Conservation (phyloP, 2,888 invertebrate species). For the Zonitis immaculata region DNA sequence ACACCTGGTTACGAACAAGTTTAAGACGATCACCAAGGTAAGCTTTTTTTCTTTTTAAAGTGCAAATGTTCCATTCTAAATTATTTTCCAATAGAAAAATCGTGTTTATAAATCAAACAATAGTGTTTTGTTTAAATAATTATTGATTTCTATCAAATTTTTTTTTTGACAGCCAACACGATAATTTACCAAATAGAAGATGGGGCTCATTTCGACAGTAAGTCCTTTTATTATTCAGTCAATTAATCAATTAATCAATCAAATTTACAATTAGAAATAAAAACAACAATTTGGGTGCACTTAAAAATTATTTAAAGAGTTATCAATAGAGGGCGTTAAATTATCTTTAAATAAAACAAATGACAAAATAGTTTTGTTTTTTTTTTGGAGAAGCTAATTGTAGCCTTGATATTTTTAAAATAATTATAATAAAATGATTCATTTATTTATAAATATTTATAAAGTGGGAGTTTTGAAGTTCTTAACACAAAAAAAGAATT, state of each 20-base stretch:
- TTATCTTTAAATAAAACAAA: neutral
- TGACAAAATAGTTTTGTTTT: too few relatives aligned
- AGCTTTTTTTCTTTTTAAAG: slow-evolving; percentile 37
- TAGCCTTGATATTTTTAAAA: neutral
- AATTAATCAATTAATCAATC: neutral
- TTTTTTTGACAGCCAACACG: slow-evolving; percentile 54
- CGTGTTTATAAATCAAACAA: too few relatives aligned
- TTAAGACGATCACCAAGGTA: slow-evolving; percentile 77
- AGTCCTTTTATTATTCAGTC: slow-evolving; percentile 38
- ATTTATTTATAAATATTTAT: neutral
- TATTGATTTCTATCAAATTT: slow-evolving; percentile 12
- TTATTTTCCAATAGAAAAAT: slow-evolving; percentile 35
- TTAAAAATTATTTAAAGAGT: too few relatives aligned
- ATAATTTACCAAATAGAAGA: slow-evolving; percentile 57
- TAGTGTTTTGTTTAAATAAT: neutral
- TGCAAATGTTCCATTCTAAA: slow-evolving; percentile 26
- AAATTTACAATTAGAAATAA: neutral
- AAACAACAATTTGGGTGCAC: too few relatives aligned
- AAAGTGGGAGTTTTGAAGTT: neutral
- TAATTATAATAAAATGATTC: neutral
- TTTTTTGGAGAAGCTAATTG: neutral
- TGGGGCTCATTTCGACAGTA: slow-evolving; percentile 64
- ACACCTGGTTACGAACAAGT: slow-evolving; percentile 82
- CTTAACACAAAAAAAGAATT: neutral
- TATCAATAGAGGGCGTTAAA: too few relatives aligned